phyloP scores from a whole-genome alignment of 2,888 invertebrate species.

The Thereva nobilitata region DNA sequence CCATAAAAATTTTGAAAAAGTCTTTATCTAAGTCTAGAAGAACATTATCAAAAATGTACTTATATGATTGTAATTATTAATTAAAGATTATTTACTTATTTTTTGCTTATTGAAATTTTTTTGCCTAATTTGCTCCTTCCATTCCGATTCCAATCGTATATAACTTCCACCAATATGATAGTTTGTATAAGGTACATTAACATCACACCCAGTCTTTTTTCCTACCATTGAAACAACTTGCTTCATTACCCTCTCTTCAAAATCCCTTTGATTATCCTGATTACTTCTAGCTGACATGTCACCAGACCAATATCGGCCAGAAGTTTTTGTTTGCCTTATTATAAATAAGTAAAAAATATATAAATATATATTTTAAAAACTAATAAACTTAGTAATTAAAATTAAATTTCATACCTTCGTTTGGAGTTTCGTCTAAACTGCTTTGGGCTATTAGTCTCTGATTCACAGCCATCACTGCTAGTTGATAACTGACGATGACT shows the following conservation, averaged over 20 bases:
- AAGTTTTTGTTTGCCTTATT: conserved; percentile 36
- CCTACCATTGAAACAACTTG: conserved; percentile 54
- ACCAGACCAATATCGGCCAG: conserved; percentile 72
- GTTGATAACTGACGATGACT: conserved; percentile 46
- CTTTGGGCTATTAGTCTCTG: conserved; percentile 49
- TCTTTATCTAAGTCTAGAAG: no score
- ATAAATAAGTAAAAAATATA: no score
- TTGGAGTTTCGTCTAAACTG: conserved; percentile 38
- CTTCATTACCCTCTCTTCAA: conserved; percentile 75
- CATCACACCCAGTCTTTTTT: conserved; percentile 54
- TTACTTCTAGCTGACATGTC: conserved; percentile 80
- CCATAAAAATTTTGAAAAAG: no score
- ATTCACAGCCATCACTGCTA: conserved; percentile 59
- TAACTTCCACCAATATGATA: conserved; percentile 69
- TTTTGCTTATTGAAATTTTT: conserved; percentile 44
- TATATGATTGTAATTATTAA: no score
- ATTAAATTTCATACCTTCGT: conserved; percentile 15
- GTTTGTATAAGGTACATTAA: conserved; percentile 44
- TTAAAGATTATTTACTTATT: neutral
- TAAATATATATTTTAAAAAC: neutral
- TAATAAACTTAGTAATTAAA: neutral
- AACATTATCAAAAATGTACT: no score
- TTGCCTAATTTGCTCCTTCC: conserved; percentile 65
- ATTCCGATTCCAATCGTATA: conserved; percentile 74
- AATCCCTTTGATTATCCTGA: conserved; percentile 84